Conservation (phyloP, 37 sponge, comb jelly and placozoan genomes). For the Cliona cf. orientalis region DNA sequence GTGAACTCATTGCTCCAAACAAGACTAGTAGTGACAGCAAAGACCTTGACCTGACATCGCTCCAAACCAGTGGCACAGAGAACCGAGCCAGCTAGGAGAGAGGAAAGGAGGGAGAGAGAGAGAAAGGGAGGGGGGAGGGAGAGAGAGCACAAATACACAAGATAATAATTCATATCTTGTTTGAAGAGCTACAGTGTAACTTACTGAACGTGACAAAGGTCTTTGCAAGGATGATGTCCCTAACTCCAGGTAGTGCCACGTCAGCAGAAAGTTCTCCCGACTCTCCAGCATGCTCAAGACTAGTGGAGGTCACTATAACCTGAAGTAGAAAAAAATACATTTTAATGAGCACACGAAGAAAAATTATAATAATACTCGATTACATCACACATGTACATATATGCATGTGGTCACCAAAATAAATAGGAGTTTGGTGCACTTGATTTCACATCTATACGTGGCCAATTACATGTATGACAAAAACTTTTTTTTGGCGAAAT, state of each 20-base stretch:
- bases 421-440: not conserved
- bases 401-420: not conserved
- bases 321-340: not conserved
- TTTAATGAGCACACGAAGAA: not conserved
- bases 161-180: not conserved
- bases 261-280: slow-evolving; percentile 8
- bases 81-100: slow-evolving; percentile 30
- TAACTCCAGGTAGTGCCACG: not conserved
- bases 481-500: not conserved
- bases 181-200: not conserved
- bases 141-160: not conserved
- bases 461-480: slow-evolving; percentile 25
- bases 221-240: slow-evolving; percentile 19
- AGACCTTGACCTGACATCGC: slow-evolving; percentile 38
- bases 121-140: not conserved
- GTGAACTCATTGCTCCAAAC: slow-evolving; percentile 34
- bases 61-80: slow-evolving; percentile 31
- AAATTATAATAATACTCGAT: no score
- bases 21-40: slow-evolving; percentile 20
- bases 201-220: slow-evolving; percentile 37
- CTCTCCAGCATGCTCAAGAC: slow-evolving; percentile 1
- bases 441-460: slow-evolving; percentile 18
- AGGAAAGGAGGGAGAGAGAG: not conserved
- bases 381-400: not conserved
- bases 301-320: slow-evolving; percentile 34